Evolutionary conservation across 2,797 vertebrate genomes (phyloP), one percentile per base, ranked within the genome.

Genomic region (Kryptolebias ocellatus): DNA sequence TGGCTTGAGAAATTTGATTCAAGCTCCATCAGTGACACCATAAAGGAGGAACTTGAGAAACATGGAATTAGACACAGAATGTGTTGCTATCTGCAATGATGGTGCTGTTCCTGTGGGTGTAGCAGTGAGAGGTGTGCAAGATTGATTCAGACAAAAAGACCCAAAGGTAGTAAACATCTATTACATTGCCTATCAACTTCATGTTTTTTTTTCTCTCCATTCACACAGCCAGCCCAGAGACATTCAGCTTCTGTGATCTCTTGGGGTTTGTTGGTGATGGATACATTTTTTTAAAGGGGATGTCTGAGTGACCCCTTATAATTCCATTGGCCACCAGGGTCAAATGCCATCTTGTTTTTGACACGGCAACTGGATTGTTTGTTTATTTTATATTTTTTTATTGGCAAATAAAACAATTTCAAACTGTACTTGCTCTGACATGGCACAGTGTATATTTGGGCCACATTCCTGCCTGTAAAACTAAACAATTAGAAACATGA

Each of bases 111-210:
- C 37, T 53, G 9, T 31, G 52, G 15, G 20, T 12, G 6, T 39
- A 42, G 44, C 56, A 49, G 24, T 50, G 10, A 50, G 44, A 50
- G 11, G 5, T 54, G 52, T 46, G 9, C 9, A 39, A 31, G 31
- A 46, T 29, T 59, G 55, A 56, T 20, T 27, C 63, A 31, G 57
- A 39, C 18, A 44, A 61, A 68, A 27, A 39, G 11, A 64, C 45
- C 28, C 60, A 56, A 17, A 54, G 10, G 16, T 18, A 34, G 42
- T 20, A 15, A 37, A 17, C 4, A 44, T 34, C 44, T n/a, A 24
- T 9, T 39, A 11, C 50, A 17, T 24, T 27, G 46, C 28, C 27
- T 17, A 6, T 34, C 10, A 51, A 12, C 27, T 56, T 31, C 10
- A 51, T 20, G 18, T 44, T 3, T 47, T 34, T 49, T 2, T 10